Conservation (phyloP, 2,797 vertebrate species). For the Coreius guichenoti region DNA sequence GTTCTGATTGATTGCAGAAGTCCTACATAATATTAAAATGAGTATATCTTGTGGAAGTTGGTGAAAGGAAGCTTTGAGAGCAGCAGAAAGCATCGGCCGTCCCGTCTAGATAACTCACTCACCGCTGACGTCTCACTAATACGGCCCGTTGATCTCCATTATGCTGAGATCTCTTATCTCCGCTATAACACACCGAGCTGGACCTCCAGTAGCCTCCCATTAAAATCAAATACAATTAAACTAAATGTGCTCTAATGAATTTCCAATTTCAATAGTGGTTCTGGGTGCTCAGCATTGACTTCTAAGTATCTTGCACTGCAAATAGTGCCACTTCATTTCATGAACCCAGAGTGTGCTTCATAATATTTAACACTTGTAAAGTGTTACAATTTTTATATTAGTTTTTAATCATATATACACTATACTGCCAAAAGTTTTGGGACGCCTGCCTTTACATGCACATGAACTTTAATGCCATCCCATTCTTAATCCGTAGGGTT, state of each 20-base stretch:
- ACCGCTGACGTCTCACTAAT: not conserved
- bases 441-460: too few relatives aligned
- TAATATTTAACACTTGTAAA: not conserved
- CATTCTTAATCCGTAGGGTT: too few relatives aligned
- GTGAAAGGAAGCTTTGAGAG: not conserved
- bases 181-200: conserved; percentile 33
- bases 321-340: conserved; percentile 24
- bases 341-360: not conserved
- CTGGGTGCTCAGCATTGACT: conserved; percentile 66
- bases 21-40: not conserved
- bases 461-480: too few relatives aligned
- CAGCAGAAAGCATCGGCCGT: not conserved
- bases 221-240: conserved; percentile 68
- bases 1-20: not conserved
- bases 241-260: conserved; percentile 74
- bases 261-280: conserved; percentile 69
- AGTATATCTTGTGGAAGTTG: not conserved
- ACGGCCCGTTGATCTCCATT: conserved; percentile 43
- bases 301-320: conserved; percentile 52
- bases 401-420: too few relatives aligned
- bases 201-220: conserved; percentile 66
- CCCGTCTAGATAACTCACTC: not conserved
- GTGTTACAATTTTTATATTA: too few relatives aligned
- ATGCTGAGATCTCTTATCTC: conserved; percentile 45
- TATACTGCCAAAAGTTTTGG: too few relatives aligned